These are phyloP conservation scores for Brachypalpus laphriformis DNA, from an alignment of 2,888 invertebrate genomes.

Conservation along the genomic window DNA sequence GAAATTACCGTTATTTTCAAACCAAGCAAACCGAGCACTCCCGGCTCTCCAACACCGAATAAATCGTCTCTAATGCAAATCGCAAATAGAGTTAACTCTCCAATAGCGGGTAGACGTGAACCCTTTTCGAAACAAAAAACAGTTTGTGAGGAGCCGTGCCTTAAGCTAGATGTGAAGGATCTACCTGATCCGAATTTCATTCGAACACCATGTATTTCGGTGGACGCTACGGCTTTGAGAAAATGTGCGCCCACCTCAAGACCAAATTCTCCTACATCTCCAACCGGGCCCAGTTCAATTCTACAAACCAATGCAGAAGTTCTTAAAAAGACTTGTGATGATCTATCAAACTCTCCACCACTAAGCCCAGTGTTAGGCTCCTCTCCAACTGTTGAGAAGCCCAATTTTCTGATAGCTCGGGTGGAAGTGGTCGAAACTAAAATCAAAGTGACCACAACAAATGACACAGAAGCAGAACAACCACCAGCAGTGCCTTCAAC, in stretches of 20 bases:
- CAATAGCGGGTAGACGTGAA: conserved; percentile 41
- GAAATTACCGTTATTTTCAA: conserved; percentile 61
- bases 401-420: conserved; percentile 78
- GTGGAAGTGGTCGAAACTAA: conserved; percentile 81
- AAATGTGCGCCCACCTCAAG: conserved; percentile 50
- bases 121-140: conserved; percentile 10
- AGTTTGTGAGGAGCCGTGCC: conserved; percentile 41
- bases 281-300: background rate
- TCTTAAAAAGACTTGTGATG: conserved; percentile 52
- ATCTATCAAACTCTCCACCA: conserved; percentile 44
- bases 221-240: background rate
- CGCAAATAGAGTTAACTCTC: conserved; percentile 48
- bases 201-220: conserved; percentile 45
- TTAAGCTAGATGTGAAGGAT: conserved; percentile 54
- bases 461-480: conserved; percentile 70
- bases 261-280: conserved; percentile 76
- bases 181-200: conserved; percentile 65
- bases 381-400: conserved; percentile 67
- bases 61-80: conserved; percentile 56
- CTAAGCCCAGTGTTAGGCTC: conserved; percentile 47
- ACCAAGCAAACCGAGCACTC: conserved; percentile 5
- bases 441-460: conserved; percentile 80
- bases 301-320: conserved; percentile 51
- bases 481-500: conserved; percentile 78
- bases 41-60: conserved; percentile 57